Evolutionary conservation across 1,140 invertebrate species (phyloP).

Genomic region (Calliphora vicina): DNA sequence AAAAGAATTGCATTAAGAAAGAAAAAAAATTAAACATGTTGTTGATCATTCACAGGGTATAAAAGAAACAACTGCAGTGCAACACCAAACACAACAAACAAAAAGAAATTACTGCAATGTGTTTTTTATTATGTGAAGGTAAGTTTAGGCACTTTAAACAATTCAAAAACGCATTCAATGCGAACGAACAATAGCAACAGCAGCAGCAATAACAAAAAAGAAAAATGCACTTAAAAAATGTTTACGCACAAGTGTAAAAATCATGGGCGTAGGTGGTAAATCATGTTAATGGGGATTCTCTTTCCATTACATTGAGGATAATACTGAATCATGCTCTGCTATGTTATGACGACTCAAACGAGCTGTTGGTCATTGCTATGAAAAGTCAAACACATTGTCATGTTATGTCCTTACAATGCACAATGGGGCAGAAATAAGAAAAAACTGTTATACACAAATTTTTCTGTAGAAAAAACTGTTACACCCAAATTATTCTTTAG

Average conservation of each 20-base stretch:
- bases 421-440: too few relatives aligned
- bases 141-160: slow-evolving; percentile 3
- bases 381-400: too few relatives aligned
- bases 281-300: too few relatives aligned
- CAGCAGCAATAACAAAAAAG: neutral
- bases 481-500: too few relatives aligned
- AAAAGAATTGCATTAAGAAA: neutral
- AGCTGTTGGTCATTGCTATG: too few relatives aligned
- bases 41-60: neutral
- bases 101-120: neutral
- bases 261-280: neutral
- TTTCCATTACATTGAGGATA: too few relatives aligned
- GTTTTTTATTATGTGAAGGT: slow-evolving; percentile 3
- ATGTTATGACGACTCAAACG: too few relatives aligned
- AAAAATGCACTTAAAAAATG: neutral
- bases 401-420: too few relatives aligned
- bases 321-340: too few relatives aligned
- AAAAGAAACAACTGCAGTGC: neutral
- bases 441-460: too few relatives aligned
- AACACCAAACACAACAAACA: neutral
- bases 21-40: slow-evolving; percentile 3
- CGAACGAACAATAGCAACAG: neutral
- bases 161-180: neutral
- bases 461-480: too few relatives aligned
- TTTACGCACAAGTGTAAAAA: neutral